Evolutionary conservation across 2,888 invertebrate genomes (phyloP).

Genomic region (Hyles lineata): DNA sequence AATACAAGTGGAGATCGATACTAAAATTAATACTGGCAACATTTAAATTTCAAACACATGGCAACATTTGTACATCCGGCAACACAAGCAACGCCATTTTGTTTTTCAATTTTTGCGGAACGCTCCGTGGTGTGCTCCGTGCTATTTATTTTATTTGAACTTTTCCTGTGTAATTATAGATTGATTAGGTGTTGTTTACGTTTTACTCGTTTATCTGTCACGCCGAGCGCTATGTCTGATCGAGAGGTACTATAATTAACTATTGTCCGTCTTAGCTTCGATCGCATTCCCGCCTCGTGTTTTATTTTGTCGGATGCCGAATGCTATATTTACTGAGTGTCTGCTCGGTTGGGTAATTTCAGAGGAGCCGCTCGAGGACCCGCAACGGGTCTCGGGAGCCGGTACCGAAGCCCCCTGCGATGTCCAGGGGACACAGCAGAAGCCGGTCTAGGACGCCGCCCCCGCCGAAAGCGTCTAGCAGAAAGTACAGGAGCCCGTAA

Average conservation of each 20-base stretch:
- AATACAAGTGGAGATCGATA: background rate
- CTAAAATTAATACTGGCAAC: conserved; percentile 23
- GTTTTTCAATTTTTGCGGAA: conserved; percentile 63
- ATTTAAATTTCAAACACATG: background rate
- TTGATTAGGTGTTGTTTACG: conserved; percentile 61
- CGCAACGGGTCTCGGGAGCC: conserved; percentile 81
- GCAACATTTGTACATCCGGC: background rate
- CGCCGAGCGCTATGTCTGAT: conserved; percentile 73
- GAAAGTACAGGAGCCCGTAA: conserved; percentile 83
- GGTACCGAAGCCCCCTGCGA: conserved; percentile 69
- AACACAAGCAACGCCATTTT: conserved; percentile 61
- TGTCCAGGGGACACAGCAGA: conserved; percentile 79
- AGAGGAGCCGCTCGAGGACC: conserved; percentile 82
- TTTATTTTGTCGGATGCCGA: conserved; percentile 59
- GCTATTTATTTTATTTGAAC: conserved; percentile 58
- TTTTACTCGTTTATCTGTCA: conserved; percentile 56
- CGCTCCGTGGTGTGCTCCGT: conserved; percentile 55
- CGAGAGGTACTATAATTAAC: conserved; percentile 79
- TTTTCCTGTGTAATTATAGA: conserved; percentile 64
- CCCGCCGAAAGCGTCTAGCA: conserved; percentile 77
- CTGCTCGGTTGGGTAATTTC: conserved; percentile 61
- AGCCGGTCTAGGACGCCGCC: conserved; percentile 83
- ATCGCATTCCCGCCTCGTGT: conserved; percentile 64
- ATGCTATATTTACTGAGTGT: conserved; percentile 52
- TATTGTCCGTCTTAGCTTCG: conserved; percentile 49